Conservation (phyloP, 1,140 invertebrate species). For the Gerris buenoi region DNA sequence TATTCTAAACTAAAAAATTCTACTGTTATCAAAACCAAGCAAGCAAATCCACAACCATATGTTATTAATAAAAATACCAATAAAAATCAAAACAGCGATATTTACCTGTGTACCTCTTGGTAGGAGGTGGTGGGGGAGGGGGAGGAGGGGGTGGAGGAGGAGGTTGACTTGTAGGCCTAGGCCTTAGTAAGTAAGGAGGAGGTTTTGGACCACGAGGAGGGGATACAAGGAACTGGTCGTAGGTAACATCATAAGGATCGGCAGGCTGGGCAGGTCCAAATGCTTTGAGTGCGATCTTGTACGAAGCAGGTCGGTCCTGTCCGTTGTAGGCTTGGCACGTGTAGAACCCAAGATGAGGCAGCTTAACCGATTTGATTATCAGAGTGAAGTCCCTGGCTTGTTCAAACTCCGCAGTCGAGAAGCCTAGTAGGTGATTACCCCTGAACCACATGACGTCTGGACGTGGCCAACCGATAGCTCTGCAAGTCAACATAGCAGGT, state of each 20-base stretch:
- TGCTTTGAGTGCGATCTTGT: slow-evolving; percentile 53
- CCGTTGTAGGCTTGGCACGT: slow-evolving; percentile 78
- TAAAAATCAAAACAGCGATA: too few relatives aligned
- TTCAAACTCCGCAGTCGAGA: slow-evolving; percentile 51
- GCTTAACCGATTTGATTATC: slow-evolving; percentile 49
- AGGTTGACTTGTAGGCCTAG: slow-evolving; percentile 20
- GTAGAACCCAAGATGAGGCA: slow-evolving; percentile 62
- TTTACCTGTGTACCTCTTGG: slow-evolving; percentile 14
- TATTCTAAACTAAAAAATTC: too few relatives aligned
- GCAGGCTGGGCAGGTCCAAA: slow-evolving; percentile 40
- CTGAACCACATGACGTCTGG: slow-evolving; percentile 76
- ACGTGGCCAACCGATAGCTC: slow-evolving; percentile 63
- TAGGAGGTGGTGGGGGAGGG: slow-evolving; percentile 22
- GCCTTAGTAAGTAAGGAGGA: slow-evolving; percentile 8
- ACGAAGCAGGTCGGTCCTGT: slow-evolving; percentile 53
- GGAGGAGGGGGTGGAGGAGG: slow-evolving; percentile 21
- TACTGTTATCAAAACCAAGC: too few relatives aligned
- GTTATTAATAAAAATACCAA: too few relatives aligned
- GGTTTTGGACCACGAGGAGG: slow-evolving; percentile 23
- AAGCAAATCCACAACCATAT: too few relatives aligned
- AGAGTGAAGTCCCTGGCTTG: slow-evolving; percentile 56
- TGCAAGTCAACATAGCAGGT: slow-evolving; percentile 57
- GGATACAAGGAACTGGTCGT: slow-evolving; percentile 27
- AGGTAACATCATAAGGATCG: slow-evolving; percentile 27
- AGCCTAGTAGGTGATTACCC: slow-evolving; percentile 53